These are phyloP conservation scores for Apamea crenata DNA, from an alignment of 2,888 invertebrate species.

Conservation along the genomic window DNA sequence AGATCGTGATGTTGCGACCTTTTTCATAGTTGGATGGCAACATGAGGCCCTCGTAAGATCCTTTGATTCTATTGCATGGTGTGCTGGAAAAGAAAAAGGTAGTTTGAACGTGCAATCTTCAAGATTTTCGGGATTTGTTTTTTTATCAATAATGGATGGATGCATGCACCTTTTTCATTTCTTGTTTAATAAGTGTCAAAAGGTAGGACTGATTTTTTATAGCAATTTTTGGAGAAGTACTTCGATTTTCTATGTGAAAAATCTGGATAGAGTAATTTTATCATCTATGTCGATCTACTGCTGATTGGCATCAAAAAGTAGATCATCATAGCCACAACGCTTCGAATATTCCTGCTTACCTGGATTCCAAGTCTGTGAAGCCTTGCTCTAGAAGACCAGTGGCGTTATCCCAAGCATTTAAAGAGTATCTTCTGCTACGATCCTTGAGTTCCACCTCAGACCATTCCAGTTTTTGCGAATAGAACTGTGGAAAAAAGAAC, in stretches of 20 bases:
- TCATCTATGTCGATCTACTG: not conserved
- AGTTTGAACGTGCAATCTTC: not conserved
- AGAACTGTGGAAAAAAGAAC: slow-evolving; percentile 76
- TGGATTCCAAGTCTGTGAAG: slow-evolving; percentile 85
- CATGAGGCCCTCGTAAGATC: slow-evolving; percentile 93
- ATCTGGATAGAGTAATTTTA: not conserved
- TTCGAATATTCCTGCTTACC: slow-evolving; percentile 74
- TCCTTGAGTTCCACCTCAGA: slow-evolving; percentile 81
- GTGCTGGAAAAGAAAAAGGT: slow-evolving; percentile 79
- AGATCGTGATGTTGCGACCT: slow-evolving; percentile 91
- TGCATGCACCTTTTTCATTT: not conserved
- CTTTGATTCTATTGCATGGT: slow-evolving; percentile 93
- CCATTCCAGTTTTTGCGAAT: slow-evolving; percentile 77
- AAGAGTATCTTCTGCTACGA: slow-evolving; percentile 84
- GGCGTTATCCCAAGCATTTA: slow-evolving; percentile 91
- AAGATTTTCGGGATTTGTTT: not conserved
- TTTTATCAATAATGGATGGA: not conserved
- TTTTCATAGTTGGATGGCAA: slow-evolving; percentile 91
- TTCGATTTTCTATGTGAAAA: not conserved
- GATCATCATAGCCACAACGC: not conserved
- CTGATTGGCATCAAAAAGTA: not conserved
- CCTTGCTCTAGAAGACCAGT: slow-evolving; percentile 93
- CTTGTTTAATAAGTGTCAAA: not conserved
- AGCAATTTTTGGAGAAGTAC: not conserved
- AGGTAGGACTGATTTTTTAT: not conserved